phyloP scores from a whole-genome alignment of 2,888 invertebrate species.

The Mythimna loreyi region DNA sequence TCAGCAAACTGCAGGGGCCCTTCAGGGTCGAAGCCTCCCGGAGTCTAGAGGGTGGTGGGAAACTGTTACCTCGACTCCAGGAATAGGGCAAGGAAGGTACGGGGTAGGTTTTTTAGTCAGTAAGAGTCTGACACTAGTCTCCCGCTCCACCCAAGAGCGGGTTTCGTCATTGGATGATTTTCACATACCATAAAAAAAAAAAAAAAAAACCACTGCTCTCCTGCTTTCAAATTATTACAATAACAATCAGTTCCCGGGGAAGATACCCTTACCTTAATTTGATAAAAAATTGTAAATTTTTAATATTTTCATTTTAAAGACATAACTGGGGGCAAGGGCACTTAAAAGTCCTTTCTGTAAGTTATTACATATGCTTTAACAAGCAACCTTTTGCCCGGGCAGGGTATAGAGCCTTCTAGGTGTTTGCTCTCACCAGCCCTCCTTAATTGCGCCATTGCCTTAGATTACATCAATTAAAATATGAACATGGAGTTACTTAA shows the following conservation, averaged over 20 bases:
- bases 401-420: constrained; percentile 26
- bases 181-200: no score
- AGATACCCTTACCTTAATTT: constrained; percentile 16
- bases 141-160: no score
- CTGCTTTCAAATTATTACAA: no score
- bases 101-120: no score
- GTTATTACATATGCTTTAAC: constrained; percentile 42
- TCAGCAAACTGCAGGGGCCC: no score
- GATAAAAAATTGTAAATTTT: constrained; percentile 31
- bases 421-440: constrained; percentile 41
- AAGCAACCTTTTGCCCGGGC: constrained; percentile 29
- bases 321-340: constrained; percentile 9
- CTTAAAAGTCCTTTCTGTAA: constrained; percentile 21
- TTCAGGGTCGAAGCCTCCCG: no score
- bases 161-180: no score
- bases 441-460: constrained; percentile 54
- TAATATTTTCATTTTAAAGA: constrained; percentile 43
- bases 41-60: no score
- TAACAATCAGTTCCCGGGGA: constrained; percentile 13
- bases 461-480: constrained; percentile 62
- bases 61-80: no score
- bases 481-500: constrained; percentile 60
- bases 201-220: no score
- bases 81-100: no score
- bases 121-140: no score